Conservation (phyloP, 2,797 vertebrate species). For the Acanthis flammea region DNA sequence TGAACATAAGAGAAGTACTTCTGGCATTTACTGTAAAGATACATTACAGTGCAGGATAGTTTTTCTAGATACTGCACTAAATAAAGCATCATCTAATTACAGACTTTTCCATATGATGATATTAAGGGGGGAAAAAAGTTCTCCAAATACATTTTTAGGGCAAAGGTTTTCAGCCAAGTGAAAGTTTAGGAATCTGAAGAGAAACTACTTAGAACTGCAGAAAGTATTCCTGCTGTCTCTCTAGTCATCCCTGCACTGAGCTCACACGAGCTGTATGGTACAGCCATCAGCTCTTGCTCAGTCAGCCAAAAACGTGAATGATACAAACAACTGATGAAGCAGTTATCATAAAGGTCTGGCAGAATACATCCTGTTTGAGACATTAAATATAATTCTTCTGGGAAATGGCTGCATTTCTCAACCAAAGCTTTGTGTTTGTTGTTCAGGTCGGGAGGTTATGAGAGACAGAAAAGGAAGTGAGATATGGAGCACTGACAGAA, state of each 20-base stretch:
- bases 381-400: neutral
- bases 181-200: neutral
- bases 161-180: neutral
- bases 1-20: neutral
- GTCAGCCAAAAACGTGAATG: neutral
- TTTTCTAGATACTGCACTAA: neutral
- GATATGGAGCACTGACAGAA: neutral
- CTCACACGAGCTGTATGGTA: neutral
- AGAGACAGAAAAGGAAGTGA: neutral
- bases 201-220: neutral
- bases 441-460: neutral
- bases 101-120: neutral
- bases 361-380: conserved; percentile 24
- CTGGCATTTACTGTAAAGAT: neutral
- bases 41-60: neutral
- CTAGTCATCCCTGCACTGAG: neutral
- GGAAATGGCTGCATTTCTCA: neutral
- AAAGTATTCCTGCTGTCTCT: neutral
- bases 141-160: neutral
- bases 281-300: neutral
- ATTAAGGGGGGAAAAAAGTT: neutral
- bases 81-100: neutral
- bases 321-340: neutral
- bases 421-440: neutral
- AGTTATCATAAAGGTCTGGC: neutral